Evolutionary conservation across 2,888 invertebrate genomes (phyloP).

Genomic region (Plebejus argus): DNA sequence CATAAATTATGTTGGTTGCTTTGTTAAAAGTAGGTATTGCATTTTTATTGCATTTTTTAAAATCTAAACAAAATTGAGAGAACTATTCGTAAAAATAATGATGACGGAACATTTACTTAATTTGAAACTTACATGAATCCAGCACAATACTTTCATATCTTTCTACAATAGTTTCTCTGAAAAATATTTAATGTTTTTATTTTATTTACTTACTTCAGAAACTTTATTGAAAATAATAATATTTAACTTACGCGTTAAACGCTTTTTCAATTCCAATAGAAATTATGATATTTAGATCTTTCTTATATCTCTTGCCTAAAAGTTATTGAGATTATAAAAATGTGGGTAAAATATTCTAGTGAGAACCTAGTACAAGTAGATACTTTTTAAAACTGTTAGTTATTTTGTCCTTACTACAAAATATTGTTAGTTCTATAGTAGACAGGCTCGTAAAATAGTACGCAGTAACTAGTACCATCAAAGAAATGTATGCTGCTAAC

Average conservation of each 20-base stretch:
- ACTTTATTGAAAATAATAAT: not conserved
- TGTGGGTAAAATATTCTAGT: not conserved
- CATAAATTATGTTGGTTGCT: too few relatives aligned
- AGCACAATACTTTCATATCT: slow-evolving; percentile 57
- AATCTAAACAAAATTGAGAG: too few relatives aligned
- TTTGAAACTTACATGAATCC: slow-evolving; percentile 50
- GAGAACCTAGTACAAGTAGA: too few relatives aligned
- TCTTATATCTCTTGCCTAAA: not conserved
- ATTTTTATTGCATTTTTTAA: too few relatives aligned
- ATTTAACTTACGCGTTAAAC: not conserved
- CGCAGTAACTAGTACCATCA: too few relatives aligned
- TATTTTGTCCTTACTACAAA: too few relatives aligned
- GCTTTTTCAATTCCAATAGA: not conserved
- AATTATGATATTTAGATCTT: not conserved
- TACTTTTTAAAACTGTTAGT: too few relatives aligned
- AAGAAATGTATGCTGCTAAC: too few relatives aligned
- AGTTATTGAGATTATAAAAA: not conserved
- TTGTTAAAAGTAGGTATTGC: too few relatives aligned
- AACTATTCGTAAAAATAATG: too few relatives aligned
- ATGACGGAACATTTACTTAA: slow-evolving; percentile 37
- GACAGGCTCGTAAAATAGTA: too few relatives aligned
- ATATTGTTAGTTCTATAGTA: too few relatives aligned
- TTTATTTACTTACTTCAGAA: not conserved
- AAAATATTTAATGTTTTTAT: slow-evolving; percentile 41
- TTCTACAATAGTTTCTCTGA: slow-evolving; percentile 57